Conservation (phyloP, 1,140 invertebrate genomes). For the Aphelinus atriplicis region DNA sequence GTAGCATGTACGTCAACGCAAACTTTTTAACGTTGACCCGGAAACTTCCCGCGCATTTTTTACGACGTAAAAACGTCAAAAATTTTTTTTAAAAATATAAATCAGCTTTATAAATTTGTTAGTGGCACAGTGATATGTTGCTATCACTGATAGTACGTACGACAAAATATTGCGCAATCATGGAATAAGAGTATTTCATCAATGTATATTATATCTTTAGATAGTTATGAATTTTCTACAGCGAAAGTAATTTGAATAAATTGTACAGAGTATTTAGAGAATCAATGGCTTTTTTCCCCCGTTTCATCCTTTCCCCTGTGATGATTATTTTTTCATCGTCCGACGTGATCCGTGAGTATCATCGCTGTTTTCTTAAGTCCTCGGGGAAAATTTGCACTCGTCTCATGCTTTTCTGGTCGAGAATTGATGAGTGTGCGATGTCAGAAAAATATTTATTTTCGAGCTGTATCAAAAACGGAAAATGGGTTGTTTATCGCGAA, state of each 20-base stretch:
- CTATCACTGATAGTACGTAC: neutral
- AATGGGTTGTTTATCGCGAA: no score
- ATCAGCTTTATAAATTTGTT: constrained; percentile 17
- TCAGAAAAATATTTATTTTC: no score
- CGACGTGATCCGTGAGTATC: no score
- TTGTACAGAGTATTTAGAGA: constrained; percentile 32
- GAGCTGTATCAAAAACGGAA: no score
- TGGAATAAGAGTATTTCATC: neutral
- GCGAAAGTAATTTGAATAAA: constrained; percentile 36
- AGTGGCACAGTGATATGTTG: neutral
- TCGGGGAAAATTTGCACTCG: no score
- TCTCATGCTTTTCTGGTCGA: no score
- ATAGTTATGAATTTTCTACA: constrained; percentile 34
- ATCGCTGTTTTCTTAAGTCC: no score
- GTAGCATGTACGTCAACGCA: constrained; percentile 3
- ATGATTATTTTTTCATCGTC: no score
- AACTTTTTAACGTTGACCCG: constrained; percentile 26
- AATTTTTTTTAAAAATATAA: constrained; percentile 6
- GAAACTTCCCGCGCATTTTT: neutral
- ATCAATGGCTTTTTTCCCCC: neutral
- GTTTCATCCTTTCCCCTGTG: no score
- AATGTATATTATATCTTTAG: constrained; percentile 23
- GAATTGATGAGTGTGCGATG: no score
- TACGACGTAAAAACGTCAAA: neutral
- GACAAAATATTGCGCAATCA: constrained; percentile 3